Percentiles rank a stretch among this genome's conserved stretches.
phyloP scores from a whole-genome alignment of 2,113 vertebrate species.

The Channa maculata region DNA sequence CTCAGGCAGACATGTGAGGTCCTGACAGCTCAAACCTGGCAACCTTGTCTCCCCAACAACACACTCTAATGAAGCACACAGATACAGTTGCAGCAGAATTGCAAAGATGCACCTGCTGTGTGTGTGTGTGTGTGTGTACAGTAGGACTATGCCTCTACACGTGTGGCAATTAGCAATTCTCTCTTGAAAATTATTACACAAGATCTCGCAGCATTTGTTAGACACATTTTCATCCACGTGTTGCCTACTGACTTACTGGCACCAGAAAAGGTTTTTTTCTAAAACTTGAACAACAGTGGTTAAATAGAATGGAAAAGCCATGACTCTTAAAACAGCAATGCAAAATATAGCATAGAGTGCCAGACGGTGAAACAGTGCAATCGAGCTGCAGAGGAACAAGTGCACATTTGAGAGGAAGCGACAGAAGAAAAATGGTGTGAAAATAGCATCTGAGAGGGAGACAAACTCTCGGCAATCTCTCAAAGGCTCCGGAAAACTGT shows the following conservation, averaged over 20 bases:
- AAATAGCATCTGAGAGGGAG: conserved; percentile 39
- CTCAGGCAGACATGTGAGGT: conserved; percentile 61
- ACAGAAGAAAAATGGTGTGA: conserved; percentile 32
- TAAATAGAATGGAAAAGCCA: not conserved
- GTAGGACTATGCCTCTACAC: not conserved
- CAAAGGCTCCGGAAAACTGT: conserved; percentile 29
- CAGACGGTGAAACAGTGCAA: conserved; percentile 19
- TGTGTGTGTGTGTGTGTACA: conserved; percentile 10
- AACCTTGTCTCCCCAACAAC: conserved; percentile 58
- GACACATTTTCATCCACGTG: conserved; percentile 11
- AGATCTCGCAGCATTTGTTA: not conserved
- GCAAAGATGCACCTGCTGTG: conserved; percentile 43
- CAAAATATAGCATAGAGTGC: conserved; percentile 17
- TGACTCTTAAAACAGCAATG: conserved; percentile 18
- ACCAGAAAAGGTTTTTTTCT: conserved; percentile 16
- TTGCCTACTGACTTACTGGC: not conserved
- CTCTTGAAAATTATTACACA: not conserved
- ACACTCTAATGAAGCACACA: conserved; percentile 67
- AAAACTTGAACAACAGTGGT: conserved; percentile 1
- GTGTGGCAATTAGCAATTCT: conserved; percentile 18
- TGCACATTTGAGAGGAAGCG: conserved; percentile 25
- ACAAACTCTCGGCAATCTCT: conserved; percentile 48
- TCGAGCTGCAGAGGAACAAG: conserved; percentile 35
- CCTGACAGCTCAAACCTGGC: conserved; percentile 73
- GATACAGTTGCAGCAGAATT: conserved; percentile 30